Evolutionary conservation across 2,888 invertebrate species (phyloP), one percentile per base, ranked within the genome.

Genomic region (Laspeyria flexula): DNA sequence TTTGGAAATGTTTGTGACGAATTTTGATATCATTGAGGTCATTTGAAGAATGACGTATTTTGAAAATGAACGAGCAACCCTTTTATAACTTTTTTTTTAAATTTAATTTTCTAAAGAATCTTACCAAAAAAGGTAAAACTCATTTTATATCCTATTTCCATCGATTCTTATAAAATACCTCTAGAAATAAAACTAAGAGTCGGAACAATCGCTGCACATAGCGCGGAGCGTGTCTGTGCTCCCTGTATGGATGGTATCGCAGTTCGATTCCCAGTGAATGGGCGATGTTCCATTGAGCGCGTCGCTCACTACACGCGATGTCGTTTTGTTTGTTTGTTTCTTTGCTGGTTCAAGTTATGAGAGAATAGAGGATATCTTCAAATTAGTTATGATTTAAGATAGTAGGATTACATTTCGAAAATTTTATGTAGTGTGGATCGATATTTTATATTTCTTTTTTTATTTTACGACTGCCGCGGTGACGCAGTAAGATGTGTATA

Each of bases 231-330:
- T 72, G 73, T 70, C 65, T 47, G 41, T 50, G 62, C 52, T 72
- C 68, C 79, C 63, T 61, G 76, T 76, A 73, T 64, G 83, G 83
- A 77, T 75, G 69, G 74, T 77, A 79, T 82, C 81, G 11, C 47
- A 62, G 68, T 75, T 75, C 73, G 73, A 73, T 72, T 78, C 79
- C 65, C 69, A 44, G 67, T 81, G 78, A 82, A 81, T 82, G 79
- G 80, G 66, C 72, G 61, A 73, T 80, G 83, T 78, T 75, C 83
- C 81, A 81, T 81, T 81, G 77, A 81, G 65, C 61, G 53, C 68
- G 68, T 73, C 63, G 62, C 52, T 65, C 62, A 55, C 53, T 67
- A 69, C 73, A 72, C 67, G 74, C 71, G 53, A 64, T 55, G 51
- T 58, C 47, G 69, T 72, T 77, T 75, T 70, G 61, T 77, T 75